A percentile compares a stretch with the other conserved stretches of the same genome.
Evolutionary conservation across 2,113 vertebrate species (phyloP).

Genomic region (Crotophaga sulcirostris): DNA sequence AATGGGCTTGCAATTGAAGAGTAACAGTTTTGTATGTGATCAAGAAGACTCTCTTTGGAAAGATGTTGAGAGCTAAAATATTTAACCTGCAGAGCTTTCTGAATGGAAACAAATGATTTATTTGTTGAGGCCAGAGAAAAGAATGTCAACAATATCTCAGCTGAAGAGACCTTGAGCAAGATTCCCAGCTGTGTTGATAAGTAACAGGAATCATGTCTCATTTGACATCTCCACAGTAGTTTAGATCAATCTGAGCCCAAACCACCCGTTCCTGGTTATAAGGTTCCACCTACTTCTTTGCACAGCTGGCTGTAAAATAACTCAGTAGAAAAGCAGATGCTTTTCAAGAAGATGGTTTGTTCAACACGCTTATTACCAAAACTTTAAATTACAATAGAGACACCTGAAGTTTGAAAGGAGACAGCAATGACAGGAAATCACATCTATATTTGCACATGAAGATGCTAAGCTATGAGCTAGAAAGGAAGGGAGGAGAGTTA

Average conservation of each 20-base stretch:
- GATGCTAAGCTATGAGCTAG: not conserved
- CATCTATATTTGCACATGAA: not conserved
- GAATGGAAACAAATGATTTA: not conserved
- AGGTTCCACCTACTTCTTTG: not conserved
- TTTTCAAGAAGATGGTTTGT: not conserved
- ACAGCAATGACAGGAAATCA: not conserved
- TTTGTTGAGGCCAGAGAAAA: not conserved
- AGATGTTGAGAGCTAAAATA: not conserved
- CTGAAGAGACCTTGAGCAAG: not conserved
- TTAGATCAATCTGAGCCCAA: not conserved
- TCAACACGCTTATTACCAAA: not conserved
- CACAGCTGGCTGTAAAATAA: not conserved
- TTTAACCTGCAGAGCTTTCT: not conserved
- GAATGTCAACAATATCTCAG: not conserved
- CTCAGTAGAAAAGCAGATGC: not conserved
- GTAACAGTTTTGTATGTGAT: not conserved
- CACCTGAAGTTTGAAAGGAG: not conserved
- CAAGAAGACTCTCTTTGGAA: not conserved
- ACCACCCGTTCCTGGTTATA: not conserved
- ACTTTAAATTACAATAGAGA: not conserved
- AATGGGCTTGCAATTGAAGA: not conserved
- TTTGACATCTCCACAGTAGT: not conserved
- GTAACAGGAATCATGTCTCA: fast-evolving
- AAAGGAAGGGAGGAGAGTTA: not conserved
- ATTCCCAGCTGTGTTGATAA: not conserved